Base-by-base conservation (phyloP, 2,888 invertebrate species). In the Caenorhabditis afra region DNA sequence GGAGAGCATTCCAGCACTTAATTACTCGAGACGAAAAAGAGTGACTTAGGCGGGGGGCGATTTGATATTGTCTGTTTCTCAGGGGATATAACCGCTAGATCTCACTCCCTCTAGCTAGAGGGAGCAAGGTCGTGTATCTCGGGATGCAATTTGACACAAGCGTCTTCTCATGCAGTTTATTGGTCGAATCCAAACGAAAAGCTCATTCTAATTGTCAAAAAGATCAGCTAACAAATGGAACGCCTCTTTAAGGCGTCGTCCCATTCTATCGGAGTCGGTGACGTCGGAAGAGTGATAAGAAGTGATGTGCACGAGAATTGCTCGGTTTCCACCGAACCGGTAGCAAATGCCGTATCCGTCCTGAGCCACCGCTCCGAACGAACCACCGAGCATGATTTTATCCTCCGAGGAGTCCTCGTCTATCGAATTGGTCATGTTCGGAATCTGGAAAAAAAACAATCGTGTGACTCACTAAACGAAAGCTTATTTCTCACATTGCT, bases 341-440 rank as follows among this genome's bases (percentile, higher is more conserved):
- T 87, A 87, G 57, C 87, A 87, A 11, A 87, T 78, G 77, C 87
- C 87, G 70, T 87, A 87, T n/a, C 87, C 87, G 12, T 83, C 74
- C 50, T 85, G 80, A 20, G 86, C 84, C 1, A 87, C 87, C 0
- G 87, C 84, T 23, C 84, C 87, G 53, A 87, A 87, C 10, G 81
- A 83, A 0, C 82, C 87, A 11, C 87, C 87, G 12, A 87, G 65
- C 86, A 84, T 85, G 1, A 85, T 84, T 39, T 71, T 57, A 11
- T 85, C 49, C 0, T 35, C 47, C 18, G 76, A 22, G 8, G 74
- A 68, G 68, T 87, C 84, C 39, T 88, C 85, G 45, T 88, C 83
- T 41, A 84, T 67, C 14, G 78, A 80, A 41, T 83, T 82, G 7
- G 87, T 87, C 61, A 86, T 81, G 55, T 83, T 85, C 14, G 86